A percentile compares a stretch with the other conserved stretches of the same genome.
These are phyloP conservation scores for Helicoverpa zea DNA, from an alignment of 1,140 invertebrate species.

Conservation along the genomic window DNA sequence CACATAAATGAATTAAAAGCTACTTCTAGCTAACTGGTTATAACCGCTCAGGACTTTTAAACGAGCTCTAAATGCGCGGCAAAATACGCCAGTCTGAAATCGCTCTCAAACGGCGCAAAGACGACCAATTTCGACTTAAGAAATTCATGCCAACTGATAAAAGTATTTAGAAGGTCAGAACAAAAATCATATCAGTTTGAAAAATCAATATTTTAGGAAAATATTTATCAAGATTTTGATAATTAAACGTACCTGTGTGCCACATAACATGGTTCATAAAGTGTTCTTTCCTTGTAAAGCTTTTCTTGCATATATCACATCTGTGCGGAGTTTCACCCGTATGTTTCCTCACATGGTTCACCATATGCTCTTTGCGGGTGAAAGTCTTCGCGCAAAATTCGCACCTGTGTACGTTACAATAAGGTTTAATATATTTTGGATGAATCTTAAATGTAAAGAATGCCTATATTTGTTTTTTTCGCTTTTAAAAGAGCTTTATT, in stretches of 20 bases:
- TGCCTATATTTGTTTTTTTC: too few relatives aligned
- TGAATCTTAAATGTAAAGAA: background rate
- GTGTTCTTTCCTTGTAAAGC: slow-evolving; percentile 96
- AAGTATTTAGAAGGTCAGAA: slow-evolving; percentile 20
- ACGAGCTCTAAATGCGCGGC: too few relatives aligned
- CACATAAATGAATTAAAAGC: too few relatives aligned
- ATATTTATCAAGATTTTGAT: slow-evolving; percentile 6
- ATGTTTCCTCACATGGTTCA: slow-evolving; percentile 94
- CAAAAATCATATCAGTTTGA: slow-evolving; percentile 6
- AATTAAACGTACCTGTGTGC: slow-evolving; percentile 82
- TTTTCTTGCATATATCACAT: slow-evolving; percentile 92
- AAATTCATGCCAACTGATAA: slow-evolving; percentile 16
- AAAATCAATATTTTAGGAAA: slow-evolving; percentile 12
- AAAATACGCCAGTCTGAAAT: too few relatives aligned
- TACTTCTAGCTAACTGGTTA: too few relatives aligned
- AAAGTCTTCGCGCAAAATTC: slow-evolving; percentile 95
- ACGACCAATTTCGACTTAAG: too few relatives aligned
- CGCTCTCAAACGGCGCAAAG: too few relatives aligned
- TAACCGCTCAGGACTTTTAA: too few relatives aligned
- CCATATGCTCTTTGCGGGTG: slow-evolving; percentile 94
- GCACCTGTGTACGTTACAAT: slow-evolving; percentile 86
- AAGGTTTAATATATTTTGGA: background rate
- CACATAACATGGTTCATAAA: slow-evolving; percentile 94
- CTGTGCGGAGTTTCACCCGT: slow-evolving; percentile 93
- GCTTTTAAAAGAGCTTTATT: too few relatives aligned